A percentile compares a stretch with the other conserved stretches of the same genome.
Evolutionary conservation across 2,797 vertebrate species (phyloP).

Genomic region (Eospalax fontanierii): DNA sequence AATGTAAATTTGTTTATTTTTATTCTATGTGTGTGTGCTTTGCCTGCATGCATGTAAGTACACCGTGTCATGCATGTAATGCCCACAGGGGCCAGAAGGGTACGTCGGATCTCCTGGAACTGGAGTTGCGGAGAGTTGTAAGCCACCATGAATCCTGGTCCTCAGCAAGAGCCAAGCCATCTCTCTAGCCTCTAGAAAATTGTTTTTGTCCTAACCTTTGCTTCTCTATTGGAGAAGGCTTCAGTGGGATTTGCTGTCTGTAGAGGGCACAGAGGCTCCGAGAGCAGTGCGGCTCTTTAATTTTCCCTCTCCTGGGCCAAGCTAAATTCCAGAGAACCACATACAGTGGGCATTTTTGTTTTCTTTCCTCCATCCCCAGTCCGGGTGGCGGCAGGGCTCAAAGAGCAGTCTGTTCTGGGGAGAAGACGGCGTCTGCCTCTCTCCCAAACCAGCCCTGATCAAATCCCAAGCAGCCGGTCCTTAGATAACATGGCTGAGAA

Average conservation of each 20-base stretch:
- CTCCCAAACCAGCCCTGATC: constrained; percentile 77
- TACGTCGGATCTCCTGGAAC: too few species aligned
- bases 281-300: constrained; percentile 50
- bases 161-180: too few species aligned
- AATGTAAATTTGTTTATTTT: too few species aligned
- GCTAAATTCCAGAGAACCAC: constrained; percentile 79
- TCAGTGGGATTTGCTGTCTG: constrained; percentile 39
- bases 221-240: neutral
- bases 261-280: constrained; percentile 69
- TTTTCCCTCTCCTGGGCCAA: constrained; percentile 76
- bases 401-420: constrained; percentile 84
- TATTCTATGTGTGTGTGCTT: too few species aligned
- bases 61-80: too few species aligned
- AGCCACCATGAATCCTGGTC: too few species aligned
- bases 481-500: constrained; percentile 81
- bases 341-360: constrained; percentile 86
- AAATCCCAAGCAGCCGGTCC: constrained; percentile 81
- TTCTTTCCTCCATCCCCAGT: constrained; percentile 81
- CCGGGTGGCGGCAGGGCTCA: constrained; percentile 82
- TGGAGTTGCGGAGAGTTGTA: too few species aligned
- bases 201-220: neutral
- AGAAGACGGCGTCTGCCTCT: constrained; percentile 80
- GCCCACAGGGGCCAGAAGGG: too few species aligned
- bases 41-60: too few species aligned
- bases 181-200: too few species aligned